Conservation (phyloP, 2,888 invertebrate genomes). For the Aethes cnicana region DNA sequence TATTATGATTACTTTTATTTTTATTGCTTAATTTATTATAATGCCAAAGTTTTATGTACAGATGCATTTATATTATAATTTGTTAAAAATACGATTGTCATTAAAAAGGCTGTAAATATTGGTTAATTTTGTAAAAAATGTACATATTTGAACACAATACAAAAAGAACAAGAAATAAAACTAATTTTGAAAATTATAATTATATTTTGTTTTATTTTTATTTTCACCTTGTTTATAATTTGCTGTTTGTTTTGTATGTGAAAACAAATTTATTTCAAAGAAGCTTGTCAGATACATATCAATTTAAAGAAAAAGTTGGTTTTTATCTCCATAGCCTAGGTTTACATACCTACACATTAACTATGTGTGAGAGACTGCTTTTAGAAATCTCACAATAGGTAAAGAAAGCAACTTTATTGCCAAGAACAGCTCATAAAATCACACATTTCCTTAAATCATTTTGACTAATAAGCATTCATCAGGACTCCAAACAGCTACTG, state of each 20-base stretch:
- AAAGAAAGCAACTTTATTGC: too few species aligned
- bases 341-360: too few species aligned
- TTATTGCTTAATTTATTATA: conserved; percentile 61
- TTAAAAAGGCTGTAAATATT: conserved; percentile 69
- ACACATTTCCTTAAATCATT: too few species aligned
- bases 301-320: too few species aligned
- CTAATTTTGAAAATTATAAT: conserved; percentile 73
- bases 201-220: conserved; percentile 73
- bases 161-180: conserved; percentile 69
- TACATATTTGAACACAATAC: conserved; percentile 71
- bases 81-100: conserved; percentile 54
- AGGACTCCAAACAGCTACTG: too few species aligned
- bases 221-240: conserved; percentile 23
- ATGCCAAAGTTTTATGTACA: conserved; percentile 81
- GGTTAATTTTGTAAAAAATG: conserved; percentile 54
- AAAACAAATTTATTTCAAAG: neutral
- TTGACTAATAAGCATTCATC: too few species aligned
- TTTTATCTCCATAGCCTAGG: too few species aligned
- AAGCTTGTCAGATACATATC: too few species aligned
- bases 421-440: too few species aligned
- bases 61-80: conserved; percentile 67
- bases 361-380: too few species aligned
- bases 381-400: too few species aligned
- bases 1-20: conserved; percentile 30
- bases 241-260: conserved; percentile 5